Percentiles rank a stretch among this genome's conserved stretches.
These are phyloP conservation scores for Crossocerus cetratus DNA, from an alignment of 2,888 invertebrate species.

Conservation along the genomic window DNA sequence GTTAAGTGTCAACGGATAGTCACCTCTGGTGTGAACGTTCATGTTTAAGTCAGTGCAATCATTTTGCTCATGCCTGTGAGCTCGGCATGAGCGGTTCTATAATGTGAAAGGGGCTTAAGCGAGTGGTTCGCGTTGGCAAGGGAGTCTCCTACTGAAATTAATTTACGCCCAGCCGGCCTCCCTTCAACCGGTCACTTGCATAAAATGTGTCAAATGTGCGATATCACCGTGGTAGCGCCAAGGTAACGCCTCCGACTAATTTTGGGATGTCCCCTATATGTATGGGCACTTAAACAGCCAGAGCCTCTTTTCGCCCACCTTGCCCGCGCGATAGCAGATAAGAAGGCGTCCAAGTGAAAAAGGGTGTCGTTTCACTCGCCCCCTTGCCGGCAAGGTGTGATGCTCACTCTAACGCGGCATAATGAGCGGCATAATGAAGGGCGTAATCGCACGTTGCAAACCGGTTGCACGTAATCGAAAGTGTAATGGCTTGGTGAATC, in stretches of 20 bases:
- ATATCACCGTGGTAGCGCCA: too few relatives aligned
- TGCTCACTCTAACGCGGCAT: neutral
- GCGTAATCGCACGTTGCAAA: neutral
- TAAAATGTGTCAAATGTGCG: neutral
- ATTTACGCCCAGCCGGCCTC: constrained; percentile 1
- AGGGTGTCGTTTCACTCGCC: neutral
- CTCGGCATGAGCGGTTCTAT: too few relatives aligned
- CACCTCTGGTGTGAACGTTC: too few relatives aligned
- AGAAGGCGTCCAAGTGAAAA: neutral
- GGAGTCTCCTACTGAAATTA: constrained; percentile 6
- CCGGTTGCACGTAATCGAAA: neutral
- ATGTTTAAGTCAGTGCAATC: too few relatives aligned
- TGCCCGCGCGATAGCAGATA: constrained; percentile 27
- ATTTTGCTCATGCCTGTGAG: too few relatives aligned
- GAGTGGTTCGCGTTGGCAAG: neutral
- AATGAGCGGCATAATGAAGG: neutral
- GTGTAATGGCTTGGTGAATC: constrained; percentile 16
- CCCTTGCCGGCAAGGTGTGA: neutral
- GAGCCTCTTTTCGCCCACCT: constrained; percentile 19
- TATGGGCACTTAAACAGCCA: too few relatives aligned
- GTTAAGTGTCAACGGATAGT: too few relatives aligned
- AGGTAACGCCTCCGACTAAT: too few relatives aligned
- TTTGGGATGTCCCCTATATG: too few relatives aligned
- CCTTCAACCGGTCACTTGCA: constrained; percentile 4
- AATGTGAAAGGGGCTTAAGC: too few relatives aligned